These are phyloP conservation scores for Leucozona laternaria DNA, from an alignment of 2,888 invertebrate species.

Conservation along the genomic window DNA sequence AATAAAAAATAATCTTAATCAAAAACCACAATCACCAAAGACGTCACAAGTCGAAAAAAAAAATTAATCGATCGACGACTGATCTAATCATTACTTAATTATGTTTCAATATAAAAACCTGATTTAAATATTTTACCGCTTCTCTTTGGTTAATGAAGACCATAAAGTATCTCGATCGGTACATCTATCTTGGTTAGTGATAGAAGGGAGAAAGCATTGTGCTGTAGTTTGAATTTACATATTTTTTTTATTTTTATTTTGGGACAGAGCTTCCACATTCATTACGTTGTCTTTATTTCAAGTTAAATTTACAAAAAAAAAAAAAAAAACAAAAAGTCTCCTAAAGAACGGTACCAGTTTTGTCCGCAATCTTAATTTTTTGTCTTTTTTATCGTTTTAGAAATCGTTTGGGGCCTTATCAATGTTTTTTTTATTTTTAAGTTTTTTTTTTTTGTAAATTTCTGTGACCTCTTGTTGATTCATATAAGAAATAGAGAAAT, in stretches of 20 bases:
- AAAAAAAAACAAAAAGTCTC: constrained; percentile 13
- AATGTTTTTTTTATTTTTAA: constrained; percentile 16
- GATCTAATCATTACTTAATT: constrained; percentile 72
- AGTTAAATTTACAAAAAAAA: constrained; percentile 1
- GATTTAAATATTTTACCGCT: constrained; percentile 74
- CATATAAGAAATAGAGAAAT: not conserved
- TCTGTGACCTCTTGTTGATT: not conserved
- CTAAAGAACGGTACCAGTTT: constrained; percentile 54
- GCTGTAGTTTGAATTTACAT: constrained; percentile 52
- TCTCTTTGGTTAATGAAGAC: constrained; percentile 66
- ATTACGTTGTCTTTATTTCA: constrained; percentile 22
- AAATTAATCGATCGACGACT: constrained; percentile 72
- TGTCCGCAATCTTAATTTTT: constrained; percentile 44
- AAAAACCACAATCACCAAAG: constrained; percentile 5
- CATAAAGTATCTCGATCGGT: constrained; percentile 67
- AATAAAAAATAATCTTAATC: constrained; percentile 1
- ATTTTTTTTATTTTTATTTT: not conserved
- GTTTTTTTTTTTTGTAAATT: not conserved
- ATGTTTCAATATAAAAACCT: constrained; percentile 62
- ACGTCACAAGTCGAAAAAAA: constrained; percentile 53
- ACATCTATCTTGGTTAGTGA: constrained; percentile 1
- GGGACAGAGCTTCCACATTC: constrained; percentile 42
- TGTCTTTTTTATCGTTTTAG: constrained; percentile 51
- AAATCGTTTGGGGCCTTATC: constrained; percentile 52
- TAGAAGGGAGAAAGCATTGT: constrained; percentile 38